Evolutionary conservation across 2,888 invertebrate genomes (phyloP).

Genomic region (Drosophila neoperkinsi): DNA sequence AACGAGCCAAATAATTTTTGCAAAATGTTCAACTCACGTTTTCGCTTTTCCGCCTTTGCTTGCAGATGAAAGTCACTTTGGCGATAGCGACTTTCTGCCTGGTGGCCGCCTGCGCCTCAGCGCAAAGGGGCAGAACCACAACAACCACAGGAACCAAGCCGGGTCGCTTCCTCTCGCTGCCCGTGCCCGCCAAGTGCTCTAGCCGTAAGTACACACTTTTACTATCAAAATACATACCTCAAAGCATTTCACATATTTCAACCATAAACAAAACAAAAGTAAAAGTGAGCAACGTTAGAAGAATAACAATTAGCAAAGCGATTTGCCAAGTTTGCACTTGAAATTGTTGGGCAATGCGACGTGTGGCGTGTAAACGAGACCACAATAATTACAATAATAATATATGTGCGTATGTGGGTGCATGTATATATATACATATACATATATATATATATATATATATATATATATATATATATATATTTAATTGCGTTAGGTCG

Average conservation of each 20-base stretch:
- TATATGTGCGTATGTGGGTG: not conserved
- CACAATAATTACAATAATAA: conserved; percentile 19
- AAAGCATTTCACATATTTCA: conserved; percentile 8
- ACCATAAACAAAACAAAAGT: conserved; percentile 50
- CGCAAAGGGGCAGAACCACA: conserved; percentile 87
- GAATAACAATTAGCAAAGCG: conserved; percentile 58
- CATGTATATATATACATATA: not conserved
- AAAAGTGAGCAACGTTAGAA: conserved; percentile 63
- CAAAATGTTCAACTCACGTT: conserved; percentile 4
- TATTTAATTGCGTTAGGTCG: conserved; percentile 38
- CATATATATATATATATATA: not conserved
- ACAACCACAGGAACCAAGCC: conserved; percentile 88
- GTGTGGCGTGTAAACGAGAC: conserved; percentile 59
- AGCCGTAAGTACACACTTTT: conserved; percentile 89
- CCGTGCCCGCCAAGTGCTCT: conserved; percentile 92
- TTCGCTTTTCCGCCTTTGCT: conserved; percentile 44
- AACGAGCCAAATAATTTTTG: not conserved
- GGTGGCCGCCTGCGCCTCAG: conserved; percentile 87
- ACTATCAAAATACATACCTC: not conserved
- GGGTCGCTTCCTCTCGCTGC: conserved; percentile 93
- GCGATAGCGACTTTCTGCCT: conserved; percentile 87
- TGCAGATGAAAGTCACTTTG: conserved; percentile 90
- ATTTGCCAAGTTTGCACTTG: conserved; percentile 72
- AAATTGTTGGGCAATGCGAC: conserved; percentile 73
- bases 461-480: not conserved